Percentiles rank a stretch among this genome's conserved stretches.
phyloP scores from a whole-genome alignment of 2,888 invertebrate species.

The Amblyjoppa proteus region DNA sequence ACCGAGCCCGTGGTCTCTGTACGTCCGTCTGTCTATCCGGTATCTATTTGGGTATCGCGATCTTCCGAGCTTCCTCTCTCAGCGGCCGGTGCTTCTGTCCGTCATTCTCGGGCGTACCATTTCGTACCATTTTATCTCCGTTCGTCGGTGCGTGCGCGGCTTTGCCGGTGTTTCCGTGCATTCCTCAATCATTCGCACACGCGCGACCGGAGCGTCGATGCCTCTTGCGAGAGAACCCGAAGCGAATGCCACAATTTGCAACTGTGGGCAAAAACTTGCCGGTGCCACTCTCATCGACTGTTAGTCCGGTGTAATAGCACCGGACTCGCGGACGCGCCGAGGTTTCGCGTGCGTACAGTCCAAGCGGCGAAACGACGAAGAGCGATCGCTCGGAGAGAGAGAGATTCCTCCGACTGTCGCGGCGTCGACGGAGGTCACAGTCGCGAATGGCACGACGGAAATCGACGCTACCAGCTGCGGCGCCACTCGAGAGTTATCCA shows the following conservation, averaged over 20 bases:
- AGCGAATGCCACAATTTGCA: conserved; percentile 63
- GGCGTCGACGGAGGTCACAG: no score
- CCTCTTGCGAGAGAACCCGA: conserved; percentile 36
- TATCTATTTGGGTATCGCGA: conserved; percentile 61
- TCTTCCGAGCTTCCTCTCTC: conserved; percentile 26
- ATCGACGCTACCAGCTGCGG: no score
- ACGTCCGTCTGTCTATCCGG: conserved; percentile 44
- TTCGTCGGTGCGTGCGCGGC: conserved; percentile 24
- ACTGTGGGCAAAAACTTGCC: conserved; percentile 59
- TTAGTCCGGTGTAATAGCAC: not conserved
- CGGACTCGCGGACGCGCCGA: not conserved
- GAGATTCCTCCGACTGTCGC: no score
- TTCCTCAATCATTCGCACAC: conserved; percentile 44
- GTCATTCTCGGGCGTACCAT: conserved; percentile 12
- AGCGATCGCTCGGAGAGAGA: no score
- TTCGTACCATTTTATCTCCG: not conserved
- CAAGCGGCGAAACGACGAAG: not conserved
- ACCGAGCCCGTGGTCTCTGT: not conserved
- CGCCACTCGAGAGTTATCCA: no score
- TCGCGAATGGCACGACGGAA: no score
- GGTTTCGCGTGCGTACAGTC: conserved; percentile 37
- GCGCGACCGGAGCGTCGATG: conserved; percentile 11
- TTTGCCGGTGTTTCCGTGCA: conserved; percentile 25
- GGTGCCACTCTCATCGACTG: conserved; percentile 57
- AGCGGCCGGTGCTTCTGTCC: conserved; percentile 10